phyloP scores from a whole-genome alignment of 2,113 vertebrate species.

The Cervus canadensis region DNA sequence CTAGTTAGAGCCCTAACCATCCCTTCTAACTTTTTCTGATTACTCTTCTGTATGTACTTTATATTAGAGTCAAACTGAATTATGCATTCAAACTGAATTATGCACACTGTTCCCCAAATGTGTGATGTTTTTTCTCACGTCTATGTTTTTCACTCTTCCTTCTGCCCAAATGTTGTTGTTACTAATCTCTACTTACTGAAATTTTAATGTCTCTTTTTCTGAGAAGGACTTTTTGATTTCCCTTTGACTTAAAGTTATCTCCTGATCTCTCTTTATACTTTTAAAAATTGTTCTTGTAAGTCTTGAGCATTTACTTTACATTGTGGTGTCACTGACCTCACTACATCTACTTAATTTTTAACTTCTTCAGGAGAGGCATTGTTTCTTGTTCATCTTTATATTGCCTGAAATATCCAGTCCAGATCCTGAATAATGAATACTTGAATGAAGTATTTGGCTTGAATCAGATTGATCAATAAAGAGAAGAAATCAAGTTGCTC shows the following conservation, averaged over 20 bases:
- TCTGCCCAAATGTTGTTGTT: neutral
- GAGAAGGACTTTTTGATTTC: neutral
- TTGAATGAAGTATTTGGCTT: neutral
- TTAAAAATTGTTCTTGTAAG: neutral
- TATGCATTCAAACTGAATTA: neutral
- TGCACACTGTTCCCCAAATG: neutral
- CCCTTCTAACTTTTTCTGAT: neutral
- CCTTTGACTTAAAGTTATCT: neutral
- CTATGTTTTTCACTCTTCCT: neutral
- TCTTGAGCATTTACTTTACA: neutral
- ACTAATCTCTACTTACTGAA: neutral
- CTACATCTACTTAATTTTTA: neutral
- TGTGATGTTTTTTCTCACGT: neutral
- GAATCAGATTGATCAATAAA: neutral
- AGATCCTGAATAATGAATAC: neutral
- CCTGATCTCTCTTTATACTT: neutral
- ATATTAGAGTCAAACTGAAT: neutral
- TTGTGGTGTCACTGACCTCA: neutral
- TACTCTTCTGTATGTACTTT: neutral
- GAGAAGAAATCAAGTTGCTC: neutral
- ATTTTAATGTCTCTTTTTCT: slow-evolving; percentile 1
- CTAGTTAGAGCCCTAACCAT: neutral
- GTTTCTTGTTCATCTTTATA: neutral
- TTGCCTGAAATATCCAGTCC: neutral
- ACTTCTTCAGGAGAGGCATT: neutral